phyloP scores from a whole-genome alignment of 2,888 invertebrate species.

The Eudiplozoon nipponicum region DNA sequence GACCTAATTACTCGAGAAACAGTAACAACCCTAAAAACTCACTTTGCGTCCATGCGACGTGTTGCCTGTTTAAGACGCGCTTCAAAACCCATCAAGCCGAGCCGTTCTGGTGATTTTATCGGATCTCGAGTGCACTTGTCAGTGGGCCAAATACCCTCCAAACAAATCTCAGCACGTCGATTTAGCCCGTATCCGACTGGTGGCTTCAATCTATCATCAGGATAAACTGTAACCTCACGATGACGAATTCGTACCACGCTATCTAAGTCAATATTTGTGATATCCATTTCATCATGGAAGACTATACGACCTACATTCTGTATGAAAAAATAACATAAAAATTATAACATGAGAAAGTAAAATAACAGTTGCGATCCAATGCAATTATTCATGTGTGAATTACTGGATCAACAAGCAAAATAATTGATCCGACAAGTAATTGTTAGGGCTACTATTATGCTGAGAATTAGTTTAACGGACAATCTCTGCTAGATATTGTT shows the following conservation, averaged over 20 bases:
- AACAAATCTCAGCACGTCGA: slow-evolving; percentile 47
- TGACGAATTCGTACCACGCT: slow-evolving; percentile 58
- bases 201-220: slow-evolving; percentile 52
- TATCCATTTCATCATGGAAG: slow-evolving; percentile 48
- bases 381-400: too few species aligned
- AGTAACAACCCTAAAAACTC: too few species aligned
- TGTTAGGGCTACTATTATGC: too few species aligned
- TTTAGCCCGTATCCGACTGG: slow-evolving; percentile 55
- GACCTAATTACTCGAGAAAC: too few species aligned
- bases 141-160: slow-evolving; percentile 69
- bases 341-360: too few species aligned
- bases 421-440: too few species aligned
- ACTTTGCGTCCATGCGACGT: slow-evolving; percentile 47
- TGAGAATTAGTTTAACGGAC: too few species aligned
- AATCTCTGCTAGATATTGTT: too few species aligned
- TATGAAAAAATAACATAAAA: too few species aligned
- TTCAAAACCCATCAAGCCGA: slow-evolving; percentile 50
- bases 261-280: slow-evolving; percentile 52
- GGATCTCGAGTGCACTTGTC: slow-evolving; percentile 47
- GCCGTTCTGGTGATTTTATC: slow-evolving; percentile 43
- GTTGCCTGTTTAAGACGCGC: slow-evolving; percentile 49
- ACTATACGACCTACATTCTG: slow-evolving; percentile 65
- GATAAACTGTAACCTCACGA: slow-evolving; percentile 74
- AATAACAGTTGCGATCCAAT: too few species aligned
- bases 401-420: too few species aligned